Evolutionary conservation across 1,140 invertebrate genomes (phyloP).

Genomic region (Drosophila bocqueti): DNA sequence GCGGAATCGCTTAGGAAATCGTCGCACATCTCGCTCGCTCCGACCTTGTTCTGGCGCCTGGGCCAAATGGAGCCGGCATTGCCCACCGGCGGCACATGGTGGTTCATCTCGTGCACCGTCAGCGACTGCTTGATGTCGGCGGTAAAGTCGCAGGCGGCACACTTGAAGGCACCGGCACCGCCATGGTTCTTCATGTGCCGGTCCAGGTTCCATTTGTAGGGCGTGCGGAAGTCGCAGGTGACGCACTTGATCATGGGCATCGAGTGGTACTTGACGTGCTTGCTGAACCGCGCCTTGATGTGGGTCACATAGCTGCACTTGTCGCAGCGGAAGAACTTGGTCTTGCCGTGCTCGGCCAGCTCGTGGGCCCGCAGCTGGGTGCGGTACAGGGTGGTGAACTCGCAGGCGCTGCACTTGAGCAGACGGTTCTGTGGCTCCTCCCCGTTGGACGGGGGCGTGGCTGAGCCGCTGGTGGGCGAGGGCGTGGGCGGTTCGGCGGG

Average conservation of each 20-base stretch:
- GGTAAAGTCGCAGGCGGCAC: constrained; percentile 95
- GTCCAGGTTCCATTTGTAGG: constrained; percentile 91
- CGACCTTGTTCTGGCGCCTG: constrained; percentile 89
- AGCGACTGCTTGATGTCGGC: constrained; percentile 96
- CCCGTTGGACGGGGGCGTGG: constrained; percentile 70
- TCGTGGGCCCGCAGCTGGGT: constrained; percentile 86
- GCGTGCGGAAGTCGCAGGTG: constrained; percentile 96
- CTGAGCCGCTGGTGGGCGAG: constrained; percentile 72
- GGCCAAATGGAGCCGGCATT: constrained; percentile 86
- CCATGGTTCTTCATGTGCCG: constrained; percentile 96
- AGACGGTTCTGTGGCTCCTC: constrained; percentile 79
- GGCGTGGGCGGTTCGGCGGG: constrained; percentile 70
- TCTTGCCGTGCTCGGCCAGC: constrained; percentile 87
- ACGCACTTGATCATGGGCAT: constrained; percentile 97
- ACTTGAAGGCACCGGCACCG: constrained; percentile 92
- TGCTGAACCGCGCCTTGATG: constrained; percentile 94
- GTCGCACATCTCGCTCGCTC: constrained; percentile 88
- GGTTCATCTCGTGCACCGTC: constrained; percentile 96
- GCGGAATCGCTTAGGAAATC: constrained; percentile 80
- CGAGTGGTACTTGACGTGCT: constrained; percentile 97
- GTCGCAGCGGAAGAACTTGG: constrained; percentile 92
- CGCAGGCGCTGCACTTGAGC: constrained; percentile 86
- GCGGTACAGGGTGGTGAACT: constrained; percentile 85
- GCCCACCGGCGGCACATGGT: constrained; percentile 92
- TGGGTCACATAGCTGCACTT: constrained; percentile 96